Base-by-base conservation (phyloP, 2,113 vertebrate genomes). In the Tricholaema leucomelas region DNA sequence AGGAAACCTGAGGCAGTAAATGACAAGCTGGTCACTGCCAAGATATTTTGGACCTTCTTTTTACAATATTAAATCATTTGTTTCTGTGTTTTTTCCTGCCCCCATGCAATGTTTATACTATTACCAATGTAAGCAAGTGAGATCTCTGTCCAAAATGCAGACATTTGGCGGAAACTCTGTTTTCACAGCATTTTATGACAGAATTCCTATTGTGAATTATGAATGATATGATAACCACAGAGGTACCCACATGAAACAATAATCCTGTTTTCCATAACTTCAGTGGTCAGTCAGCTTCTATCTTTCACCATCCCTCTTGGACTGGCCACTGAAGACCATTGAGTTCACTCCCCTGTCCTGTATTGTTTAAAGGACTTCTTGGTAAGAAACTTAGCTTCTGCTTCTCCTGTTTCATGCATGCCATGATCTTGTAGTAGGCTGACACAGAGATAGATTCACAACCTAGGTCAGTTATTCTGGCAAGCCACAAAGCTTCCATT, bases 21-120 rank as follows among this genome's bases (percentile, higher is more conserved):
- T 20, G 84, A 85, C 71, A 96, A 95, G 83, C 76, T 79, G 24
- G 66, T 90, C 85, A 72, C 79, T 96, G 94, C 95, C 96, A 97
- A 97, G 82, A 95, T 93, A 93, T 87, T 93, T 95, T 96, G 91
- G 89, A 96, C 38, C n/a, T 72, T 18, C 38, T 65, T 86, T 88
- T 96, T 92, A 82, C 60, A 72, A 71, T 83, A 91, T 40, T n/a
- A 87, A 92, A 72, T 91, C 93, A 71, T 83, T 86, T 94, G 48
- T 84, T 89, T 88, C 50, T 80, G 28, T 86, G 36, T 64, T 66
- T 89, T 61, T 76, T 38, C 61, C 42, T 54, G 44, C 35, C 71
- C 80, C 27, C 48, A 50, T 88, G 64, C 30, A 82, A 70, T 67
- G 42, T 89, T 92, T 92, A 61, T 67, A 35, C 27, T 87, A 71